Base-by-base conservation (phyloP, 2,113 vertebrate genomes). In the Gorsachius goisagi region DNA sequence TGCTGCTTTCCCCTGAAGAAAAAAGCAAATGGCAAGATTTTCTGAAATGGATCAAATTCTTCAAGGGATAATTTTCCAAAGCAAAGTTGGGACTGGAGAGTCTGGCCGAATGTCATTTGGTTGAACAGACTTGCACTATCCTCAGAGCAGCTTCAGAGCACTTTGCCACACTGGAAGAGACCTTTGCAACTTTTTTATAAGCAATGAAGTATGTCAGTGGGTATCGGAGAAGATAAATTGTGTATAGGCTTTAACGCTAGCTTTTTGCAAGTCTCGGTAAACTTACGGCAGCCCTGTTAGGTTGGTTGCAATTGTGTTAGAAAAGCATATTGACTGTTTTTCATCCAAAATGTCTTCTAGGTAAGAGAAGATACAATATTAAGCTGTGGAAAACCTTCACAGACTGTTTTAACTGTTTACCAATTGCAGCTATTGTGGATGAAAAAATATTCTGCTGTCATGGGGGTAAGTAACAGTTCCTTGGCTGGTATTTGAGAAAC, bases 391-490 rank as follows among this genome's bases (percentile, higher is more conserved):
- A 99, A 98, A 99, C 99, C 28, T 99, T 99, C 97, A 99, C 99
- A 84, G 99, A 99, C 97, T 99, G 99, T 97, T 99, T 99, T 97
- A 99, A 99, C 98, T 99, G 99, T 97, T 99, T 99, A 93, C 99
- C 99, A 50, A 99, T 99, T 96, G 99, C 99, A 60, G 99, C 99
- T 95, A 99, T 99, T 96, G 99, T 99, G 87, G 99, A 99, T 96
- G 99, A 99, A 97, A 99, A 99, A 95, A 99, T 99, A 95, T 99
- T 99, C 97, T 99, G 99, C 97, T 99, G 99, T 97, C 99, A 99
- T 14, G 99, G 99, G 97, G 99, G 99, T 99, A 90, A 45, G 98
- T 97, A 14, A 35, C 32, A 58, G 32, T 22, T 50, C n/a, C 64
- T 35, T 21, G 15, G n/a, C 23, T 89, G 44, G 5, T 53, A 23